Evolutionary conservation across 2,113 vertebrate genomes (phyloP), one percentile per base, ranked within the genome.

Genomic region (Blennius ocellaris): DNA sequence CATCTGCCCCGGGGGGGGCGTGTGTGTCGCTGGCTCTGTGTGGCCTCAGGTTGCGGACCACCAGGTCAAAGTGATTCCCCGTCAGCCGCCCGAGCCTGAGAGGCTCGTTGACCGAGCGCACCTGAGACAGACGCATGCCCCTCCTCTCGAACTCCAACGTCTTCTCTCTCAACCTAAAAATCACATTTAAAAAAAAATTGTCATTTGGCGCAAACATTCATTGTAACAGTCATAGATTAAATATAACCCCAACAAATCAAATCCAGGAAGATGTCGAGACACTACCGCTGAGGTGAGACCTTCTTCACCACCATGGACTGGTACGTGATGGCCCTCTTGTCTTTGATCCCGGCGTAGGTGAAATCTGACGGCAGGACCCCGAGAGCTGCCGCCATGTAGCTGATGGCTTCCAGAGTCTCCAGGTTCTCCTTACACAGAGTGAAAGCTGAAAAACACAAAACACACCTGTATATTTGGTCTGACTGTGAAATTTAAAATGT

Each of bases 241-340:
- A 11, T 38, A n/a, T 41, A 1, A 1, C 0, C 5, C 14, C 15
- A 62, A 59, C 6, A 6, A 51, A 52, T 15, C 15, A 17, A 61
- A 53, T 43, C 37, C 7, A 21, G 5, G 4, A 47, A 40, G 47
- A 15, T 38, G 10, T 64, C 4, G 1, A 11, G 44, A 21, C 14
- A 30, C 38, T 95, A 98, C 97, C 96, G 92, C 49, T 96, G 91
- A 57, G 96, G 90, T 37, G 95, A 93, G 58, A 98, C 94, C 85
- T 99, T 98, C 90, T 94, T 98, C 71, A 99, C 96, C 38, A 97
- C 95, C 96, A 99, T 97, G 37, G 94, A 87, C 71, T 99, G 97
- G 76, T 94, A 95, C 40, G 97, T 98, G 81, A 98, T 48, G 3
- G 97, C 97, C 79, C 95, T 95, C 90, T 99, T 99, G 72, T 99